Base-by-base conservation (phyloP, 2,113 vertebrate species). In the Gopherus evgoodei region DNA sequence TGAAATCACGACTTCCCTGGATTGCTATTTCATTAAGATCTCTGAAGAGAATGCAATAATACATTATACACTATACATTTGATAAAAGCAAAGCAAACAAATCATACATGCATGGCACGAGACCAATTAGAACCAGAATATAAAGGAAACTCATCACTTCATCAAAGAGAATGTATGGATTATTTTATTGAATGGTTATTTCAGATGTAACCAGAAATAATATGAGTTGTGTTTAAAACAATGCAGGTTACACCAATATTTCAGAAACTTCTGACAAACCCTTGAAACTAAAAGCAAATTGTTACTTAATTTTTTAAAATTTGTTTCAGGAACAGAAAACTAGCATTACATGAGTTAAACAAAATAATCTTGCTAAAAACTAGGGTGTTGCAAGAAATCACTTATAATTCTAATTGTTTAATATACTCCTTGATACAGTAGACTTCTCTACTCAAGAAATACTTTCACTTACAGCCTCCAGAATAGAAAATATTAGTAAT, bases 21-120 rank as follows among this genome's bases (percentile, higher is more conserved):
- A 95, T 90, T 27, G 31, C 93, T 98, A 97, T 98, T 98, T 98
- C 99, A 99, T 99, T 91, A 98, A 98, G 97, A 96, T 59, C 95
- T 98, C 98, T 97, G 95, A 59, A 91, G 90, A 97, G 91, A 97
- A 95, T 21, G 62, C 38, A 97, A 91, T 54, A 86, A 87, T 22
- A 93, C 24, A 9, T 93, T 90, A 84, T 86, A 54, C 42, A 91
- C 88, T 96, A 84, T 87, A 54, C 42, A 90, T 91, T 94, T 82
- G 97, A 81, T 57, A 56, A 29, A 72, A 38, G 65, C 82, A 86
- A 90, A 69, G 76, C 87, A 31, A 14, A 56, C 25, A 50, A 85
- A 57, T 59, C 83, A 50, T 47, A 91, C 11, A 69, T 65, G 35
- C 11, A 69, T 65, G 35, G 24, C 31, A 88, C 35, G 65, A 87